Conservation (phyloP, 2,113 vertebrate species). For the Puma concolor region DNA sequence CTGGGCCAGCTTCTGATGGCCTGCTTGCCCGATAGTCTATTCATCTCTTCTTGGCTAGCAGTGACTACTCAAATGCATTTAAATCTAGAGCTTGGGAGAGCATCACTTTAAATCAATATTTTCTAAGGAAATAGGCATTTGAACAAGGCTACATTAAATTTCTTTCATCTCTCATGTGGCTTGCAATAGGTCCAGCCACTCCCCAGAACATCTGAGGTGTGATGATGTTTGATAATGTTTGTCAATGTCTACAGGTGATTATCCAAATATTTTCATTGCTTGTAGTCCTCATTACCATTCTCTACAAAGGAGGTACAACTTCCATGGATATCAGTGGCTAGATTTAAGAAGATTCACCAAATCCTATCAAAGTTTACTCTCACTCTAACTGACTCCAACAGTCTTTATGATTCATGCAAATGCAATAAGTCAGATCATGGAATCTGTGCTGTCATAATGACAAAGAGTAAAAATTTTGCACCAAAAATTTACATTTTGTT, state of each 20-base stretch:
- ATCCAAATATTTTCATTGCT: conserved; percentile 18
- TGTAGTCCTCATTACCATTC: background rate
- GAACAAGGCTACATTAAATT: background rate
- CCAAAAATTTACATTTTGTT: background rate
- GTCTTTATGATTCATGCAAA: background rate
- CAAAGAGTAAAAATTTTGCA: background rate
- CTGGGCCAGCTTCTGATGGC: background rate
- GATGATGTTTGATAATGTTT: background rate
- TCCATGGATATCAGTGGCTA: background rate
- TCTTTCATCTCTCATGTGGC: background rate
- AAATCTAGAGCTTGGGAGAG: background rate
- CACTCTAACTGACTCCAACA: background rate
- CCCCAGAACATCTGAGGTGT: background rate
- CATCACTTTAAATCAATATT: background rate
- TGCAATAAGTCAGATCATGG: background rate
- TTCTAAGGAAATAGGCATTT: conserved; percentile 31
- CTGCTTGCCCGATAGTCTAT: background rate
- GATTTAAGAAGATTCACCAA: background rate
- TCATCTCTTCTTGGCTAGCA: background rate
- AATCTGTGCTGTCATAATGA: background rate
- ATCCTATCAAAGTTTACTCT: background rate
- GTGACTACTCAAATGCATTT: background rate
- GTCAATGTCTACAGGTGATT: background rate
- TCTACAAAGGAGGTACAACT: background rate
- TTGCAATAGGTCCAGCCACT: background rate